Evolutionary conservation across 2,113 vertebrate genomes (phyloP).

Genomic region (Lepus timidus): DNA sequence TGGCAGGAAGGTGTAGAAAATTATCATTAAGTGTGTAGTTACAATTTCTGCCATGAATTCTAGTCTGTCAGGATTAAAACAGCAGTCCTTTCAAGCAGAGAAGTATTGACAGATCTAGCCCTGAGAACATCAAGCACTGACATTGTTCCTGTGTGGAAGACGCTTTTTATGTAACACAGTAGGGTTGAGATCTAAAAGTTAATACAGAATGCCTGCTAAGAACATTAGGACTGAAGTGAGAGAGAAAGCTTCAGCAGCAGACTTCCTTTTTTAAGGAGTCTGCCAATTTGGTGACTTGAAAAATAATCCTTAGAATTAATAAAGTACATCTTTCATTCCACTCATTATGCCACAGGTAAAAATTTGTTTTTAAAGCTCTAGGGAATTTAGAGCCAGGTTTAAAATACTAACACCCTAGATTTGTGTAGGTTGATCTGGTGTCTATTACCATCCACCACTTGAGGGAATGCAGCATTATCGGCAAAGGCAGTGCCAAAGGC

Average conservation of each 20-base stretch:
- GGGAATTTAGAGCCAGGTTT: conserved; percentile 60
- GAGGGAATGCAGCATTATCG: conserved; percentile 61
- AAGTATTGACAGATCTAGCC: conserved; percentile 41
- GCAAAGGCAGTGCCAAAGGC: conserved; percentile 47
- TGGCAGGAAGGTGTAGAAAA: background rate
- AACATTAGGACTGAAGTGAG: conserved; percentile 79
- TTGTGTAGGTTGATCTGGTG: conserved; percentile 52
- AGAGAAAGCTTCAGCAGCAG: conserved; percentile 75
- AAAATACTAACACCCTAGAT: conserved; percentile 66
- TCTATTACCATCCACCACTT: conserved; percentile 60
- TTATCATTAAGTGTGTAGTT: conserved; percentile 57
- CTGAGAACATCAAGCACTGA: conserved; percentile 75
- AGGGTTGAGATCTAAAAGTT: conserved; percentile 79
- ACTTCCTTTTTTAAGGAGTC: conserved; percentile 67
- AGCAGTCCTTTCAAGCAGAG: conserved; percentile 59
- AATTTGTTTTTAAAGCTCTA: conserved; percentile 50
- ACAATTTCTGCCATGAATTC: conserved; percentile 67
- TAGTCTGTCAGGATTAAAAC: conserved; percentile 48
- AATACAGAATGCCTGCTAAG: conserved; percentile 79
- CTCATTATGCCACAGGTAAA: conserved; percentile 68
- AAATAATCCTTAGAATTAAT: conserved; percentile 71
- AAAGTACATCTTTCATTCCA: conserved; percentile 65
- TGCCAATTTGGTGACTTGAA: conserved; percentile 74
- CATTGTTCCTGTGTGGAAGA: conserved; percentile 72
- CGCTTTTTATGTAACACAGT: conserved; percentile 73